Percentiles rank a stretch among this genome's conserved stretches.
Conservation (phyloP, 1,140 invertebrate genomes). For the Bombus impatiens region DNA sequence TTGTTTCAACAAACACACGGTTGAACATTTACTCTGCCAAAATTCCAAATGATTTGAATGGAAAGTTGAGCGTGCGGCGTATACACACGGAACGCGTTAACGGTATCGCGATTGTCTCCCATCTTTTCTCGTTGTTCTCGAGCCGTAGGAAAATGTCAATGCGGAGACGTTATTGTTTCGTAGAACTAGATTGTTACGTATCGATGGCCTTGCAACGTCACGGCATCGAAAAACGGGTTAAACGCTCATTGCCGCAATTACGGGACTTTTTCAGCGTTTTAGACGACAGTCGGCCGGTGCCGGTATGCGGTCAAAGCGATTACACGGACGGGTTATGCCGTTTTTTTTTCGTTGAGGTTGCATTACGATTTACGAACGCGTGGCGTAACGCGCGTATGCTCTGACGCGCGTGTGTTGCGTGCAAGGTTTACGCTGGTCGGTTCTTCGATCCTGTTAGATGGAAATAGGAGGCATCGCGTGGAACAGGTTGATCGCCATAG, state of each 20-base stretch:
- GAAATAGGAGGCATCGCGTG: neutral
- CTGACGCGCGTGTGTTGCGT: neutral
- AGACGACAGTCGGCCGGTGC: neutral
- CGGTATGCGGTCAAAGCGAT: conserved; percentile 29
- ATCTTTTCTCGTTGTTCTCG: neutral
- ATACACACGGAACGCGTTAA: neutral
- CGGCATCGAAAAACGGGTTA: conserved; percentile 35
- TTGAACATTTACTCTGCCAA: too few species aligned
- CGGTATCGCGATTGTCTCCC: conserved; percentile 7
- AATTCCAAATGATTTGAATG: too few species aligned
- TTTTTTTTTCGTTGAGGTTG: neutral
- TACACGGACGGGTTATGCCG: neutral
- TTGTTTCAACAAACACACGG: too few species aligned
- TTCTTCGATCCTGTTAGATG: neutral
- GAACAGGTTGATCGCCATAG: neutral
- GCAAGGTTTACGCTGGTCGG: neutral
- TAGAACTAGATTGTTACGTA: neutral
- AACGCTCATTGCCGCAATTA: conserved; percentile 22
- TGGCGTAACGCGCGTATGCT: too few species aligned
- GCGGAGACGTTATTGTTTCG: conserved; percentile 20
- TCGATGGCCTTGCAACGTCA: conserved; percentile 23
- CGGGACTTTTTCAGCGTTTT: conserved; percentile 1
- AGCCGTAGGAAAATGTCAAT: neutral
- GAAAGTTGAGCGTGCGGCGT: too few species aligned
- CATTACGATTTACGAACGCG: conserved; percentile 9